Percentiles rank a stretch among this genome's conserved stretches.
Evolutionary conservation across 1,140 invertebrate species (phyloP).

Genomic region (Drosophila jambulina): DNA sequence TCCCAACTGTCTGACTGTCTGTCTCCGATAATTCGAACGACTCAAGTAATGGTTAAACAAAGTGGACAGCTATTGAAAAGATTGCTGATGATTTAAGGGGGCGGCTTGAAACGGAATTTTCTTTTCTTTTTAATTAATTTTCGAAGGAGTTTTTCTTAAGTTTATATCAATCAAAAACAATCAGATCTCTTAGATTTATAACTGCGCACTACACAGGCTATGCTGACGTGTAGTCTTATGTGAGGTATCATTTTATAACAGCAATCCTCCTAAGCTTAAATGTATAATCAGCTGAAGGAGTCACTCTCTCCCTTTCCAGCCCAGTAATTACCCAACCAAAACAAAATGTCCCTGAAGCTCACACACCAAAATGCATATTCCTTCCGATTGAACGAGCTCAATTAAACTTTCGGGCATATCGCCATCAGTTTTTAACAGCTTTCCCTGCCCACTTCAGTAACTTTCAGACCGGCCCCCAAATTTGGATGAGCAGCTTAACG

Average conservation of each 20-base stretch:
- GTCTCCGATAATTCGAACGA: constrained; percentile 30
- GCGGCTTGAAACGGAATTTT: neutral
- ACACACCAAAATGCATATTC: constrained; percentile 21
- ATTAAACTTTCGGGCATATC: constrained; percentile 54
- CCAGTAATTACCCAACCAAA: neutral
- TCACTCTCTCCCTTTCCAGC: neutral
- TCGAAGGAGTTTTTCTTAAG: neutral
- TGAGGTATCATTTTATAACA: too few relatives aligned
- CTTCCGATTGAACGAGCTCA: constrained; percentile 52
- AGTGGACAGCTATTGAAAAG: constrained; percentile 5
- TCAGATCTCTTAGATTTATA: neutral
- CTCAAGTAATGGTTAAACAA: constrained; percentile 39
- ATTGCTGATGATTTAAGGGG: constrained; percentile 7
- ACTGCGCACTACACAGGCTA: too few relatives aligned
- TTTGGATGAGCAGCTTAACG: constrained; percentile 64
- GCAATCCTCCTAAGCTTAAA: neutral
- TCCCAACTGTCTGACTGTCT: constrained; percentile 36
- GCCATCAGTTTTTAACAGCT: constrained; percentile 56
- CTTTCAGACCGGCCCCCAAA: constrained; percentile 16
- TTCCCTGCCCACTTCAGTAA: constrained; percentile 34
- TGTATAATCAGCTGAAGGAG: neutral
- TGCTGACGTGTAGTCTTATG: too few relatives aligned
- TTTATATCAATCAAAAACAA: too few relatives aligned
- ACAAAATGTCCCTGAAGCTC: constrained; percentile 11
- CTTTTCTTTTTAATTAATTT: neutral